Evolutionary conservation across 2,797 vertebrate genomes (phyloP).

Genomic region (Diplodus puntazzo): DNA sequence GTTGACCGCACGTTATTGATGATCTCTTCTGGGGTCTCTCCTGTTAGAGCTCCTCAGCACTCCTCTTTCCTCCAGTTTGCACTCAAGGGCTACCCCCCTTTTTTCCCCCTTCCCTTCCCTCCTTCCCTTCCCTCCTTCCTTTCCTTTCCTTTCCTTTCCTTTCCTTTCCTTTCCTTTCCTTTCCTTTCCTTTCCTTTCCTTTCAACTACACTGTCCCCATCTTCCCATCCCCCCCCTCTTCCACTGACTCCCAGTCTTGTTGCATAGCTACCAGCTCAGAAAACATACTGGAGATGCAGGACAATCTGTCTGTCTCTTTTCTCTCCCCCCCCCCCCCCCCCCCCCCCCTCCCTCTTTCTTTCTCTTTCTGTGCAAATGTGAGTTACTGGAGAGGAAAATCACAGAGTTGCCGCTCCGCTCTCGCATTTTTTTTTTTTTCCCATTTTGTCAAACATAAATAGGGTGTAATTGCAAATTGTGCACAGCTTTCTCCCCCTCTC

Average conservation of each 20-base stretch:
- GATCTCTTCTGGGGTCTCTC: conserved; percentile 36
- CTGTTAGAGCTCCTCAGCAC: conserved; percentile 44
- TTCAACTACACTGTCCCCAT: conserved; percentile 79
- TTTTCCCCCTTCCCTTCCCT: conserved; percentile 8
- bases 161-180: conserved; percentile 58
- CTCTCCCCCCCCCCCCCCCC: not conserved
- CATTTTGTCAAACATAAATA: conserved; percentile 36
- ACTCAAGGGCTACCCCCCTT: conserved; percentile 50
- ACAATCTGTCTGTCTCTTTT: conserved; percentile 74
- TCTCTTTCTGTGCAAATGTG: conserved; percentile 55
- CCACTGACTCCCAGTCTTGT: conserved; percentile 84
- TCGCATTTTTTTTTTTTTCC: conserved; percentile 13
- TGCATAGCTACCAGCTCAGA: conserved; percentile 86
- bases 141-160: conserved; percentile 14
- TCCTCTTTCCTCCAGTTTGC: conserved; percentile 64
- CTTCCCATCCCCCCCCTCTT: conserved; percentile 81
- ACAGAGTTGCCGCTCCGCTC: conserved; percentile 20
- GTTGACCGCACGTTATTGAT: conserved; percentile 38
- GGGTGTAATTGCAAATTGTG: conserved; percentile 50
- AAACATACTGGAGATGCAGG: conserved; percentile 82
- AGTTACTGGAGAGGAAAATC: conserved; percentile 54
- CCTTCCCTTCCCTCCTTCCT: conserved; percentile 16
- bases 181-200: conserved; percentile 47
- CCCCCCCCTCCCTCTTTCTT: not conserved
- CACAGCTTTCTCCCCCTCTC: conserved; percentile 35